A percentile compares a stretch with the other conserved stretches of the same genome.
Evolutionary conservation across 2,113 vertebrate species (phyloP).

Genomic region (Canis aureus): DNA sequence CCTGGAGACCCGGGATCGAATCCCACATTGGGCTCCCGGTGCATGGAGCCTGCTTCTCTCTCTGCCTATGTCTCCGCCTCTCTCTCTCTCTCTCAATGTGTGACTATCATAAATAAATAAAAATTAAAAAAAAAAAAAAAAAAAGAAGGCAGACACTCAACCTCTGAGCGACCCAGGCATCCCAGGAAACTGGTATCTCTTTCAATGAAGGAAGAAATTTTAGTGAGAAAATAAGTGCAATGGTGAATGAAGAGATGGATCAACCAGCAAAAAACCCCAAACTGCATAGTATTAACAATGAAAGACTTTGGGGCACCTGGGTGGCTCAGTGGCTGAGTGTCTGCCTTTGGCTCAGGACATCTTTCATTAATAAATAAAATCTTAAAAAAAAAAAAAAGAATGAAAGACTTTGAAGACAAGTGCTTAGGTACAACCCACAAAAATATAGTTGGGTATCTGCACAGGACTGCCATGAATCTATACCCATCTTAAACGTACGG

Average conservation of each 20-base stretch:
- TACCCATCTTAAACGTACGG: neutral
- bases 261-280: neutral
- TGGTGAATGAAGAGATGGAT: neutral
- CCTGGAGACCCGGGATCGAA: too few species aligned
- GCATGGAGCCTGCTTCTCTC: too few species aligned
- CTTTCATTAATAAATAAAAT: too few species aligned
- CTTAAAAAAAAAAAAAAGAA: neutral
- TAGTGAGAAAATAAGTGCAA: neutral
- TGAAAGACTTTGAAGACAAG: neutral
- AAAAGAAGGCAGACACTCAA: too few species aligned
- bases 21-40: too few species aligned
- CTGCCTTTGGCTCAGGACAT: too few species aligned
- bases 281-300: neutral
- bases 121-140: too few species aligned
- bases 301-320: neutral
- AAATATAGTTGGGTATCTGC: neutral
- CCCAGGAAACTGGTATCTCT: neutral
- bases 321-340: too few species aligned
- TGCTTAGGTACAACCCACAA: neutral
- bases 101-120: too few species aligned
- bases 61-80: too few species aligned
- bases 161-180: too few species aligned
- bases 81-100: too few species aligned
- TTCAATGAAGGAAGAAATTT: neutral
- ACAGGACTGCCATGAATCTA: neutral